Base-by-base conservation (phyloP, 2,113 vertebrate species). In the Panthera uncia region DNA sequence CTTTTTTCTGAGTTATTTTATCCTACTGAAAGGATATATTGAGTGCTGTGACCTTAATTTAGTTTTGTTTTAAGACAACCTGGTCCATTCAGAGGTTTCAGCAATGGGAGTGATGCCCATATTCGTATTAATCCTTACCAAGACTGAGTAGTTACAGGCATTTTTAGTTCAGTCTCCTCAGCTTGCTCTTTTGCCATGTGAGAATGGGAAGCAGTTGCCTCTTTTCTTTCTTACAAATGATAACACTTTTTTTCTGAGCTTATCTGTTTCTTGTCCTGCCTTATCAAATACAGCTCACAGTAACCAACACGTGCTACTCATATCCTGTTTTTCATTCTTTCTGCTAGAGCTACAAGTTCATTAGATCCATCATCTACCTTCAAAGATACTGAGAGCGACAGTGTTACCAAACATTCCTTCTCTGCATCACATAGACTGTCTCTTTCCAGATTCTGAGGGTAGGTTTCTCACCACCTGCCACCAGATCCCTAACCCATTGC, bases 191-290 rank as follows among this genome's bases (percentile, higher is more conserved):
- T 48, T 68, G 45, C 38, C 33, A 63, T 84, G 41, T 81, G 33
- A 38, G n/a, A 65, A 81, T 96, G 63, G 65, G 16, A 95, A 92
- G 66, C 84, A 92, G 23, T 74, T 85, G 15, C 87, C 48, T 84
- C 38, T 71, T 87, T 69, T 66, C 52, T 65, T 68, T 29, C 18
- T 89, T n/a, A 19, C 12, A 65, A 63, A 83, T 3, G 4, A 76
- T 48, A 79, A 25, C 29, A 55, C 19, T 85, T 63, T 89, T 89
- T 96, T 90, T 14, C 33, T 79, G 73, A 65, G 29, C 9, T 65
- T 27, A 31, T 48, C 11, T 65, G 7, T 78, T 63, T 55, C 38
- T 92, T 95, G 33, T 52, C 23, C 57, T 80, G 41, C 36, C 23
- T 85, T 88, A 29, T 85, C n/a, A 48, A 82, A 15, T 66, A 68